Conservation (phyloP, 2,113 vertebrate genomes). For the Protobothrops mucrosquamatus region DNA sequence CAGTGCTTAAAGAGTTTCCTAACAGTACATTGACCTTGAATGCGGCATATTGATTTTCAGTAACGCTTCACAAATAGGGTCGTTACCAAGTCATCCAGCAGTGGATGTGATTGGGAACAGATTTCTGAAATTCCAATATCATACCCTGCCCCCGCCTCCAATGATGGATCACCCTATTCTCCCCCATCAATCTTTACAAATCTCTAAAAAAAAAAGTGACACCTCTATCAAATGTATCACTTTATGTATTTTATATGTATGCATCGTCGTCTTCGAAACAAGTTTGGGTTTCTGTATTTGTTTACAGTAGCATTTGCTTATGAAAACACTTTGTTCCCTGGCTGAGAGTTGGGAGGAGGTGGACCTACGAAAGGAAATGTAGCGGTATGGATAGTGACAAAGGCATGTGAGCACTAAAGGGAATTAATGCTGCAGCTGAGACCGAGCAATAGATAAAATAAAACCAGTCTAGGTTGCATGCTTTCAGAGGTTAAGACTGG, state of each 20-base stretch:
- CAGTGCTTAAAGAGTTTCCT: constrained; percentile 95
- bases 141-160: constrained; percentile 81
- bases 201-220: constrained; percentile 79
- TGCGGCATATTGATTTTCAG: constrained; percentile 94
- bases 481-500: constrained; percentile 68
- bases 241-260: constrained; percentile 46
- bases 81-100: constrained; percentile 85
- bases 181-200: constrained; percentile 88
- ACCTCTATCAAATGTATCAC: constrained; percentile 90
- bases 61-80: constrained; percentile 87
- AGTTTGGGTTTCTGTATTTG: constrained; percentile 61
- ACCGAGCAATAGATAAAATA: constrained; percentile 67
- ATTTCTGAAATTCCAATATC: constrained; percentile 93
- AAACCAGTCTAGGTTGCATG: constrained; percentile 59
- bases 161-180: constrained; percentile 87
- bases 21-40: constrained; percentile 99
- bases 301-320: constrained; percentile 60
- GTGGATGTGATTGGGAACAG: constrained; percentile 90
- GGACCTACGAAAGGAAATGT: constrained; percentile 3
- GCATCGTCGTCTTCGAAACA: constrained; percentile 57
- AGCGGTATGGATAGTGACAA: neutral
- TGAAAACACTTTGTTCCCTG: constrained; percentile 42
- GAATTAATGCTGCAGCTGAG: constrained; percentile 65
- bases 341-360: neutral
- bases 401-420: constrained; percentile 68